These are phyloP conservation scores for Centropristis striata DNA, from an alignment of 2,113 vertebrate genomes.

Conservation along the genomic window DNA sequence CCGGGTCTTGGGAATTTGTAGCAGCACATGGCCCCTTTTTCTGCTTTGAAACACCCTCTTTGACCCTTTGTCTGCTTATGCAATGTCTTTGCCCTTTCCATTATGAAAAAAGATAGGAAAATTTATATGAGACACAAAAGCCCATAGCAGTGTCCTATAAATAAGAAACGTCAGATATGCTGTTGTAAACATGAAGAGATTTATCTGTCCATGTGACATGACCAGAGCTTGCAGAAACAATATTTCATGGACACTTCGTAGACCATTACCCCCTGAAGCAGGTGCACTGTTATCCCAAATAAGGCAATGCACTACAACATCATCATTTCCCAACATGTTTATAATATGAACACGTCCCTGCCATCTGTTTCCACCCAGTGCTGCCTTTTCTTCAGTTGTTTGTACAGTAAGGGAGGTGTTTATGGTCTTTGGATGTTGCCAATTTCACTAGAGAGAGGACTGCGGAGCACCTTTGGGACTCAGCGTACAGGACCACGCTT, in stretches of 20 bases:
- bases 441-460: constrained; percentile 63
- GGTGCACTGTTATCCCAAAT: constrained; percentile 69
- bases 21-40: constrained; percentile 59
- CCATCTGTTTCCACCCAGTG: constrained; percentile 67
- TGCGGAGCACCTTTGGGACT: constrained; percentile 54
- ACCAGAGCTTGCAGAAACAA: constrained; percentile 21
- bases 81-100: constrained; percentile 58
- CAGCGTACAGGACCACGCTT: constrained; percentile 63
- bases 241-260: constrained; percentile 43
- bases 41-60: constrained; percentile 65
- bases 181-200: constrained; percentile 54
- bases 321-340: constrained; percentile 60
- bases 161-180: constrained; percentile 49
- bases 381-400: constrained; percentile 66
- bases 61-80: constrained; percentile 73
- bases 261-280: constrained; percentile 54
- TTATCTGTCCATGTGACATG: constrained; percentile 38
- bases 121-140: constrained; percentile 59
- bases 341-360: constrained; percentile 50
- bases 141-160: constrained; percentile 41
- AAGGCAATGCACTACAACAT: constrained; percentile 47
- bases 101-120: constrained; percentile 32
- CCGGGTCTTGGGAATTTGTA: constrained; percentile 71
- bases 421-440: constrained; percentile 72
- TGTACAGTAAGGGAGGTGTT: constrained; percentile 72